Conservation (phyloP, 2,113 vertebrate genomes). For the Apus apus region DNA sequence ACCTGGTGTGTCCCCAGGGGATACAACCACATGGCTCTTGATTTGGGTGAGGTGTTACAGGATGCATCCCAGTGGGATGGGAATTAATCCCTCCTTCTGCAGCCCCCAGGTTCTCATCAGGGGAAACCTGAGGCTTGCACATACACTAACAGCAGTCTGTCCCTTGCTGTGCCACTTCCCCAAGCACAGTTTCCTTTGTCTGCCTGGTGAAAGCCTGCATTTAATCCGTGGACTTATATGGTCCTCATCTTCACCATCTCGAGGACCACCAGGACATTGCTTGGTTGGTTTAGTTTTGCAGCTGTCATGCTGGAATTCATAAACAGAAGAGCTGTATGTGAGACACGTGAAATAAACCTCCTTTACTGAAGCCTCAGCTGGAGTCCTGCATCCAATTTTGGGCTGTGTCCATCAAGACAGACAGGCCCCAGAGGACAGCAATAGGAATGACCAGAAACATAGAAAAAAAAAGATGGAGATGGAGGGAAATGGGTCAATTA, state of each 20-base stretch:
- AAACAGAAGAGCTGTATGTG: conserved; percentile 13
- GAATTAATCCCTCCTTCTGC: background rate
- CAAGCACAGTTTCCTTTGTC: background rate
- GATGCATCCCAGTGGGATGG: rapidly evolving
- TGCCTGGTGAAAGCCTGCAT: background rate
- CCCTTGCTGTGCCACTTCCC: rapidly evolving
- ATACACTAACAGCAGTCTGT: rapidly evolving
- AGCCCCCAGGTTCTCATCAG: background rate
- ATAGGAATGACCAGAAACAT: background rate
- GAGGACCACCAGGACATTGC: background rate
- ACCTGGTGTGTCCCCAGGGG: rapidly evolving
- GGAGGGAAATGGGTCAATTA: background rate
- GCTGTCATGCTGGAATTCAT: conserved; percentile 33
- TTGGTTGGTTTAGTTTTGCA: background rate
- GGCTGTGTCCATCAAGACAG: background rate
- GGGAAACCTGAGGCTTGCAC: background rate
- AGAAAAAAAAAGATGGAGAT: background rate
- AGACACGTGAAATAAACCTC: background rate
- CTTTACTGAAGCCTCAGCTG: background rate
- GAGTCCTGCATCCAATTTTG: background rate
- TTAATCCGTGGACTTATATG: conserved; percentile 37
- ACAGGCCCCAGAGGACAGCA: background rate
- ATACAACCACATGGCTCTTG: rapidly evolving
- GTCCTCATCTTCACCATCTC: background rate
- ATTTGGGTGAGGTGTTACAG: rapidly evolving